Conservation (phyloP, 1,140 invertebrate genomes). For the Lordiphosa mommai region DNA sequence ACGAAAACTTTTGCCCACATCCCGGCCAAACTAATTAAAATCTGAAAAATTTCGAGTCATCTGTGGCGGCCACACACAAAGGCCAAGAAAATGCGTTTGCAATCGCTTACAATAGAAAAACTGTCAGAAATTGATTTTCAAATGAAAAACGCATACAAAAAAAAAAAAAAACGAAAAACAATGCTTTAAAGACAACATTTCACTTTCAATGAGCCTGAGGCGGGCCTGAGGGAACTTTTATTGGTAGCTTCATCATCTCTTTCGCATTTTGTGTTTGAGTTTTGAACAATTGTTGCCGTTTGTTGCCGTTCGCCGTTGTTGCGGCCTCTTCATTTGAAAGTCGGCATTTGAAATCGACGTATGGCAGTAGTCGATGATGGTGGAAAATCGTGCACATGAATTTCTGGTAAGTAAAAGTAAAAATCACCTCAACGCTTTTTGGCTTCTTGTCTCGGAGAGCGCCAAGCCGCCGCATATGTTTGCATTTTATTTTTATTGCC, state of each 20-base stretch:
- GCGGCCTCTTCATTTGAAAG: constrained; percentile 73
- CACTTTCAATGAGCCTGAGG: constrained; percentile 45
- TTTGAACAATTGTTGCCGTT: constrained; percentile 18
- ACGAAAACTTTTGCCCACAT: not conserved
- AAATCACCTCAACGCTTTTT: constrained; percentile 17
- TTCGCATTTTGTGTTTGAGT: constrained; percentile 33
- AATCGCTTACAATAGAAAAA: constrained; percentile 35
- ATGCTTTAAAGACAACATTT: constrained; percentile 41
- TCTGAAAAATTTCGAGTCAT: constrained; percentile 31
- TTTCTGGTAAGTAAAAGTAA: constrained; percentile 60
- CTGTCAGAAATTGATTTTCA: constrained; percentile 24
- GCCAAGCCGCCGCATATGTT: constrained; percentile 67
- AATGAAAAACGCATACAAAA: too few relatives aligned
- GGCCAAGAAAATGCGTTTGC: constrained; percentile 32
- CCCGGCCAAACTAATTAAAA: constrained; percentile 43
- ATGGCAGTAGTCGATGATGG: constrained; percentile 17
- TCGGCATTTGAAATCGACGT: constrained; percentile 63
- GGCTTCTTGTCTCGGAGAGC: constrained; percentile 27
- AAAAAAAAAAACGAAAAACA: constrained; percentile 23
- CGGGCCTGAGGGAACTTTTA: constrained; percentile 27
- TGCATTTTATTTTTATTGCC: constrained; percentile 70
- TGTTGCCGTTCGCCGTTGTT: constrained; percentile 13
- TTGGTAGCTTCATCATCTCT: constrained; percentile 59
- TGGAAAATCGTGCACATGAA: constrained; percentile 52
- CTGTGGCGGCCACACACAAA: constrained; percentile 32